Conservation (phyloP, 2,797 vertebrate genomes). For the Naso thynnoides region DNA sequence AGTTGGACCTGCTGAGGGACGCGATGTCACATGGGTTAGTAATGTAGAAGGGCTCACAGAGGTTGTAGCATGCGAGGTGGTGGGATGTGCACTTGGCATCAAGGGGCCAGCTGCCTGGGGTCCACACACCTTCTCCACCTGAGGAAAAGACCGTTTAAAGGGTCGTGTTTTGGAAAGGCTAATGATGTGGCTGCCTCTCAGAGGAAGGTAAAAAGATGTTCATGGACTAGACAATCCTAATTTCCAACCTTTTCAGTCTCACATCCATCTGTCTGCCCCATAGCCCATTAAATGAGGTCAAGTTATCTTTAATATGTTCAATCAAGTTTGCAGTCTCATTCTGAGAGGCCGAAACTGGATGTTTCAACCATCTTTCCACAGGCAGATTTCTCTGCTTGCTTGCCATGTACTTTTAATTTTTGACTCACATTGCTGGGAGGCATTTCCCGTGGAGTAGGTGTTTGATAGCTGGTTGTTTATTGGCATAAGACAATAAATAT, state of each 20-base stretch:
- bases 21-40: conserved; percentile 28
- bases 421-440: too few species aligned
- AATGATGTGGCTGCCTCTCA: neutral
- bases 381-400: neutral
- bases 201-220: too few species aligned
- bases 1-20: conserved; percentile 41
- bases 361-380: neutral
- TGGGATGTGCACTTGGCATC: conserved; percentile 55
- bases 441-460: too few species aligned
- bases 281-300: too few species aligned
- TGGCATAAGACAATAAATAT: too few species aligned
- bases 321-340: neutral
- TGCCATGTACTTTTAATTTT: too few species aligned
- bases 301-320: neutral
- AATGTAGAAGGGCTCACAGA: conserved; percentile 38
- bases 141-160: conserved; percentile 15
- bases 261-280: too few species aligned
- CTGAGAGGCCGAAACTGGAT: neutral
- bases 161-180: neutral
- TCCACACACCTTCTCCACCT: conserved; percentile 86
- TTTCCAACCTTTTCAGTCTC: too few species aligned
- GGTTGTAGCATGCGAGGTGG: conserved; percentile 23
- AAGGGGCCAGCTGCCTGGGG: conserved; percentile 63
- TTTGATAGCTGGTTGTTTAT: too few species aligned
- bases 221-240: too few species aligned